Evolutionary conservation across 1,140 invertebrate species (phyloP).

Genomic region (Apis laboriosa): DNA sequence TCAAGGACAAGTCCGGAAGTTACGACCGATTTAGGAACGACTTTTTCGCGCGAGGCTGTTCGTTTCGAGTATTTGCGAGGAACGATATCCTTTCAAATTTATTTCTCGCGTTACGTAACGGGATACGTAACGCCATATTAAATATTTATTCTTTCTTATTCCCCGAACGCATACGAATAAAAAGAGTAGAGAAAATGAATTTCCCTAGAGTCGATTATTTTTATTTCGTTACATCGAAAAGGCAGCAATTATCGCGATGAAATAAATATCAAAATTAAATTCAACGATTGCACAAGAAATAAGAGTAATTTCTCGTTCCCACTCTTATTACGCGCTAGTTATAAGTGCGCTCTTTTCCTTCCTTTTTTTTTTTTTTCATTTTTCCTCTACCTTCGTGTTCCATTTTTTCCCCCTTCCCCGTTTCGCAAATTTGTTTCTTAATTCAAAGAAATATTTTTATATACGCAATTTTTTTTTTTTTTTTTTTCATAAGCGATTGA

Average conservation of each 20-base stretch:
- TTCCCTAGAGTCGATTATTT: slow-evolving; percentile 2
- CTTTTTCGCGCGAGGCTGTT: neutral
- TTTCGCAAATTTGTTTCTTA: neutral
- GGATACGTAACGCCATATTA: neutral
- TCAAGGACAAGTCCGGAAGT: slow-evolving; percentile 15
- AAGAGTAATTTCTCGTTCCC: slow-evolving; percentile 42
- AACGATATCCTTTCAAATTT: no score
- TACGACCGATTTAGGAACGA: slow-evolving; percentile 8
- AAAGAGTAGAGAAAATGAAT: neutral
- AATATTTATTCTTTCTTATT: neutral
- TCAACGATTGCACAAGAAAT: slow-evolving; percentile 25
- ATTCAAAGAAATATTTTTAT: neutral
- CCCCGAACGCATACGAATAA: neutral
- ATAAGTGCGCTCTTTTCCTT: slow-evolving; percentile 11
- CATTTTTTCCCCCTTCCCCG: neutral
- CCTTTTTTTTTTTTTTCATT: neutral
- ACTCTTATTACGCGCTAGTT: neutral
- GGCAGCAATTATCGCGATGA: slow-evolving; percentile 39
- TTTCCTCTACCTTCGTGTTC: no score
- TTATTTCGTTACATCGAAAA: slow-evolving; percentile 1
- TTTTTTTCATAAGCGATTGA: neutral
- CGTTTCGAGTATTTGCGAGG: neutral
- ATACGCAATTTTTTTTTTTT: neutral
- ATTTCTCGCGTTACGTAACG: no score
- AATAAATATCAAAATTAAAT: slow-evolving; percentile 56